Percentiles rank a stretch among this genome's conserved stretches.
Evolutionary conservation across 2,113 vertebrate species (phyloP).

Genomic region (Tragelaphus scriptus): DNA sequence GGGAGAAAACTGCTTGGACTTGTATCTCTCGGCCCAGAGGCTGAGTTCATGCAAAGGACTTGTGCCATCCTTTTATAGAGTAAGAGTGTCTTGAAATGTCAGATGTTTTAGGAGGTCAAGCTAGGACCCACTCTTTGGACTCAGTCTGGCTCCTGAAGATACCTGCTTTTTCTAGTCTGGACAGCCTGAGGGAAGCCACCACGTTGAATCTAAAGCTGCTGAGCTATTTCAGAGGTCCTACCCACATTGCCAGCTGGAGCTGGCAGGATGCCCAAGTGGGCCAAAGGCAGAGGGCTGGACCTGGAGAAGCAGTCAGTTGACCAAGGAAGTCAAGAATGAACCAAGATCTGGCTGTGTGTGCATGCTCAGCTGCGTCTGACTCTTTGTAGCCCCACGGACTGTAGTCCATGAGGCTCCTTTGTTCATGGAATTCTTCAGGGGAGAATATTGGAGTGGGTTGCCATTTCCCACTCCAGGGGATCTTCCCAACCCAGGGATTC

Average conservation of each 20-base stretch:
- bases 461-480: not conserved
- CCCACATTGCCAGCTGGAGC: not conserved
- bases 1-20: not conserved
- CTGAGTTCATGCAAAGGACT: not conserved
- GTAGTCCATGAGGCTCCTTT: not conserved
- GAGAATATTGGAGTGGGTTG: not conserved
- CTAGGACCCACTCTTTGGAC: not conserved
- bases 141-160: not conserved
- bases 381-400: not conserved
- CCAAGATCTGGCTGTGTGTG: not conserved
- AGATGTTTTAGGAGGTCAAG: not conserved
- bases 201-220: not conserved
- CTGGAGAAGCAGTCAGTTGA: not conserved
- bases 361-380: not conserved
- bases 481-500: not conserved
- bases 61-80: not conserved
- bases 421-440: not conserved
- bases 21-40: not conserved
- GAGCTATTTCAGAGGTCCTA: not conserved
- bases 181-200: not conserved
- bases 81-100: not conserved
- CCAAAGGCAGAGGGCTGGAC: not conserved
- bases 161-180: not conserved
- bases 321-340: not conserved
- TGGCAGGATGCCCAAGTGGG: not conserved